phyloP scores from a whole-genome alignment of 1,140 invertebrate genomes.

The Dysdera silvatica region DNA sequence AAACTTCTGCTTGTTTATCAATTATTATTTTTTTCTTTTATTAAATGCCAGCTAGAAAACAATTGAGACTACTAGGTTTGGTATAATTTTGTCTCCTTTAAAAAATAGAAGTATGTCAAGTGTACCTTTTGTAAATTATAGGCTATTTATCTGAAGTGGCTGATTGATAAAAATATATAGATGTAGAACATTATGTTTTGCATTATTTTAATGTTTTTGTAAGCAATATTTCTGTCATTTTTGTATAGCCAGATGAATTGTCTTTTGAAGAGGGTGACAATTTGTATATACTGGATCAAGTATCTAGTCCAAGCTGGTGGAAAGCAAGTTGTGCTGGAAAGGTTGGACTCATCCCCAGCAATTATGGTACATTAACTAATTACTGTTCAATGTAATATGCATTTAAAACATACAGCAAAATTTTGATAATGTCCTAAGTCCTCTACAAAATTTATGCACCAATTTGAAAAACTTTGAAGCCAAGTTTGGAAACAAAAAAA shows the following conservation, averaged over 20 bases:
- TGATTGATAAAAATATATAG: not conserved
- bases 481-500: no score
- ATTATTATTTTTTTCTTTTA: no score
- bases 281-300: slow-evolving; percentile 56
- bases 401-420: no score
- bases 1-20: no score
- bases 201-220: not conserved
- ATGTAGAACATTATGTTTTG: not conserved
- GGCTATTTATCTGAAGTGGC: no score
- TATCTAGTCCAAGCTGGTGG: slow-evolving; percentile 52
- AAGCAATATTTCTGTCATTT: not conserved
- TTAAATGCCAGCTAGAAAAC: no score
- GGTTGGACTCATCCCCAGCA: slow-evolving; percentile 57
- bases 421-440: no score
- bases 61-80: no score
- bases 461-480: no score
- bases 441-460: no score
- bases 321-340: slow-evolving; percentile 54
- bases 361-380: slow-evolving; percentile 58
- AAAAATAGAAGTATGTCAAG: not conserved
- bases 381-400: no score
- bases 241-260: slow-evolving; percentile 48
- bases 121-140: not conserved
- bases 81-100: not conserved
- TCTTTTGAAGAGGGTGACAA: slow-evolving; percentile 61